Conservation (phyloP, 2,113 vertebrate species). For the Zootoca vivipara region DNA sequence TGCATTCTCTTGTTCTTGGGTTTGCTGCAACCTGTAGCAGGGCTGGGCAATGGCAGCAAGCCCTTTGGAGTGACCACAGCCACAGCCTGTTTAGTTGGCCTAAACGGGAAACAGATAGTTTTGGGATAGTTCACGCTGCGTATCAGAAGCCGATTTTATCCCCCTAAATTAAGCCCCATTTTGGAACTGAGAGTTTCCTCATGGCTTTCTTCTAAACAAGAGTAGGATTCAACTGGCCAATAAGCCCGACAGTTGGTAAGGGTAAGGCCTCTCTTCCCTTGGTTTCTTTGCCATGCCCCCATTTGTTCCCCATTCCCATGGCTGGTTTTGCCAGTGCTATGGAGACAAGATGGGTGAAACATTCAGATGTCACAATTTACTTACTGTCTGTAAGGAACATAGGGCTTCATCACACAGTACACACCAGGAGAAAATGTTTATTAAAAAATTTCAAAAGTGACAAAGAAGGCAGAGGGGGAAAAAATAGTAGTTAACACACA, state of each 20-base stretch:
- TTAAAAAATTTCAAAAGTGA: slow-evolving; percentile 44
- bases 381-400: slow-evolving; percentile 58
- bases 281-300: not conserved
- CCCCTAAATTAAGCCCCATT: slow-evolving; percentile 1
- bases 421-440: slow-evolving; percentile 70
- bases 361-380: slow-evolving; percentile 58
- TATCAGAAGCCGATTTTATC: slow-evolving; percentile 7
- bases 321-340: slow-evolving; percentile 45
- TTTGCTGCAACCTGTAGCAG: not conserved
- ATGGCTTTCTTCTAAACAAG: not conserved
- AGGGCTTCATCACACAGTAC: slow-evolving; percentile 62
- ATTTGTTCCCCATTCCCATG: slow-evolving; percentile 30
- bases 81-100: not conserved
- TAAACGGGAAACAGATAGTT: not conserved
- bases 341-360: slow-evolving; percentile 59
- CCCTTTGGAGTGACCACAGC: rapidly evolving
- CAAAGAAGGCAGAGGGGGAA: slow-evolving; percentile 47
- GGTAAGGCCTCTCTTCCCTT: not conserved
- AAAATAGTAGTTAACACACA: slow-evolving; percentile 58
- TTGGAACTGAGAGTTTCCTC: slow-evolving; percentile 9
- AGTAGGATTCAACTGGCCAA: not conserved
- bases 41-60: not conserved
- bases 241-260: not conserved
- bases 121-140: not conserved
- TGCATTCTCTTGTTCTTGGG: rapidly evolving